Evolutionary conservation across 2,888 invertebrate species (phyloP).

Genomic region (Lasioglossum leucozonium): DNA sequence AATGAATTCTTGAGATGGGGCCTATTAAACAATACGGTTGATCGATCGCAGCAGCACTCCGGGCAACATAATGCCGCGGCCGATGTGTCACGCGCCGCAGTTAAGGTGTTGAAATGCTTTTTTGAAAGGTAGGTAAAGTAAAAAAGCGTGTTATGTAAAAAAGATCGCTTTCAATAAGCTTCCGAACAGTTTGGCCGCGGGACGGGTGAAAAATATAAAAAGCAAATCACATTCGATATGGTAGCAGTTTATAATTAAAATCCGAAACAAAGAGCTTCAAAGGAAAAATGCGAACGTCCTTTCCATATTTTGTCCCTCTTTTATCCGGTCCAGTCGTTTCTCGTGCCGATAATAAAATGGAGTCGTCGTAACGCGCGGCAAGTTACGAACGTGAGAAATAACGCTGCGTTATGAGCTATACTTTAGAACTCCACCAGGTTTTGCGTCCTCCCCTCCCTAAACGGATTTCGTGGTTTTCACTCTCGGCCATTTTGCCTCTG

Average conservation of each 20-base stretch:
- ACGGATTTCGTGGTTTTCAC: not conserved
- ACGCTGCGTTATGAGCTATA: not conserved
- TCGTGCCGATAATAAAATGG: not conserved
- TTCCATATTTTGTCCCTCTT: not conserved
- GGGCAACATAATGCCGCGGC: not conserved
- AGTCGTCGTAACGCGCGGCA: not conserved
- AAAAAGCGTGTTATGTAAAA: not conserved
- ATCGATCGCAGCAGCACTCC: not conserved
- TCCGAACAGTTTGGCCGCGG: not conserved
- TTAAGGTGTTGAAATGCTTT: not conserved
- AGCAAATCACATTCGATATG: not conserved
- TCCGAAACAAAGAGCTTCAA: not conserved
- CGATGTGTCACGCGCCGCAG: not conserved
- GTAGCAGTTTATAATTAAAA: not conserved
- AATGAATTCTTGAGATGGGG: not conserved
- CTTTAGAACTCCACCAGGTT: not conserved
- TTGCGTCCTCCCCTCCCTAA: not conserved
- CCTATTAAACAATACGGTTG: not conserved
- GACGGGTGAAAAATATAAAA: not conserved
- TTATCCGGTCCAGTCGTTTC: not conserved
- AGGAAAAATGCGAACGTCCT: not conserved
- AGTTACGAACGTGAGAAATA: not conserved
- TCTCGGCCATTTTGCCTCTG: not conserved
- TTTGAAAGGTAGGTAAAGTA: not conserved
- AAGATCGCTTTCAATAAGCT: not conserved